Evolutionary conservation across 2,888 invertebrate genomes (phyloP).

Genomic region (Hoplodrina blanda): DNA sequence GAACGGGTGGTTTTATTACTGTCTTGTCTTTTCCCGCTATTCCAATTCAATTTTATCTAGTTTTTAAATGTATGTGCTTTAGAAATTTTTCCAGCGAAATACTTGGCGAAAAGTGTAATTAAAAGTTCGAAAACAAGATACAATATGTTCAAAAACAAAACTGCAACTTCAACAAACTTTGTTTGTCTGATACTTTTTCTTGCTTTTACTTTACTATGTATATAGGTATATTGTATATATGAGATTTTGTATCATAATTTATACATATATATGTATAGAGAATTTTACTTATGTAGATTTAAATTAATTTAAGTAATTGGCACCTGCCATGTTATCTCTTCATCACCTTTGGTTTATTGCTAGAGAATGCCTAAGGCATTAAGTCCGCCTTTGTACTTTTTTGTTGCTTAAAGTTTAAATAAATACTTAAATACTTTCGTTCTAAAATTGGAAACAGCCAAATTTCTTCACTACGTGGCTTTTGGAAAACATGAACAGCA

Average conservation of each 20-base stretch:
- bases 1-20: constrained; percentile 30
- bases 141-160: neutral
- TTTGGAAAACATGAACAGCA: neutral
- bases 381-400: too few relatives aligned
- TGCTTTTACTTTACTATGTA: too few relatives aligned
- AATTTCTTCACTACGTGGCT: neutral
- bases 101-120: neutral
- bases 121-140: neutral
- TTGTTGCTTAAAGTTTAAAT: too few relatives aligned
- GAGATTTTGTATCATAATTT: too few relatives aligned
- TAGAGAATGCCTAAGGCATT: too few relatives aligned
- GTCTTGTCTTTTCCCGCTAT: constrained; percentile 14
- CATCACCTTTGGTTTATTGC: too few relatives aligned
- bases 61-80: neutral
- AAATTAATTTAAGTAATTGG: too few relatives aligned
- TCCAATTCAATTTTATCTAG: neutral
- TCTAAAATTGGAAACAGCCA: neutral
- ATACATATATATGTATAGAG: too few relatives aligned
- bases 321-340: too few relatives aligned
- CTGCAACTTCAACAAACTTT: neutral
- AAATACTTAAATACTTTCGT: neutral
- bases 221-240: too few relatives aligned
- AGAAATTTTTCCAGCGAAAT: neutral
- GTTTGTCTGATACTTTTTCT: too few relatives aligned
- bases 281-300: too few relatives aligned